These are phyloP conservation scores for Oligia strigilis DNA, from an alignment of 2,888 invertebrate genomes.

Conservation along the genomic window DNA sequence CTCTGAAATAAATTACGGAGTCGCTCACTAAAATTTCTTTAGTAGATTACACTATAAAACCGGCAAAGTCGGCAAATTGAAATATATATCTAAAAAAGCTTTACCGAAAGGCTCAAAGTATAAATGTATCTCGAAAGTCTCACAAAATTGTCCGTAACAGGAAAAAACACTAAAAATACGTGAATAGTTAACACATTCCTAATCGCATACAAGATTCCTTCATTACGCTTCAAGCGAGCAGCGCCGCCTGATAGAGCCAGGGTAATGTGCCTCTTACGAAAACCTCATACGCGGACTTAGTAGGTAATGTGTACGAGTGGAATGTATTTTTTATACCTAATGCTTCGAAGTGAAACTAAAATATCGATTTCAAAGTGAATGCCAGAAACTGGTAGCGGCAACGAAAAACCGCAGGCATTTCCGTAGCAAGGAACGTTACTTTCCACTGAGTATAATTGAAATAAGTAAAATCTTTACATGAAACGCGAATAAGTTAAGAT, in stretches of 20 bases:
- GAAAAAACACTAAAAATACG: slow-evolving; percentile 47
- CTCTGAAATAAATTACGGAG: slow-evolving; percentile 57
- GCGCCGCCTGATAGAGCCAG: not conserved
- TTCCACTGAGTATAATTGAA: slow-evolving; percentile 62
- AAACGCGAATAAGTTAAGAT: slow-evolving; percentile 72
- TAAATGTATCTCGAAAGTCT: not conserved
- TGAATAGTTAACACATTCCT: slow-evolving; percentile 70
- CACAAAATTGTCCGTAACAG: slow-evolving; percentile 36
- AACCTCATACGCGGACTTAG: not conserved
- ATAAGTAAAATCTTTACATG: slow-evolving; percentile 67
- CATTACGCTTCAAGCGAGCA: slow-evolving; percentile 61
- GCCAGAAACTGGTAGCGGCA: slow-evolving; percentile 46
- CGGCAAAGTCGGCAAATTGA: slow-evolving; percentile 40
- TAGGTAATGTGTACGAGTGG: slow-evolving; percentile 8
- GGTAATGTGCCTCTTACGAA: slow-evolving; percentile 32
- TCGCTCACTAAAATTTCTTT: slow-evolving; percentile 58
- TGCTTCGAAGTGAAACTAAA: slow-evolving; percentile 54
- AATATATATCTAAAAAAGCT: slow-evolving; percentile 32
- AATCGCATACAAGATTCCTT: slow-evolving; percentile 71
- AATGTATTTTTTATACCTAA: slow-evolving; percentile 37
- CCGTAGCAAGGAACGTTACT: slow-evolving; percentile 62
- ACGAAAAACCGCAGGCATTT: slow-evolving; percentile 61
- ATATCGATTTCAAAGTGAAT: slow-evolving; percentile 55
- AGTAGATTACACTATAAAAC: slow-evolving; percentile 59
- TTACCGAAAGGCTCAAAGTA: not conserved